Conservation (phyloP, 2,113 vertebrate genomes). For the Tonatia bakeri region DNA sequence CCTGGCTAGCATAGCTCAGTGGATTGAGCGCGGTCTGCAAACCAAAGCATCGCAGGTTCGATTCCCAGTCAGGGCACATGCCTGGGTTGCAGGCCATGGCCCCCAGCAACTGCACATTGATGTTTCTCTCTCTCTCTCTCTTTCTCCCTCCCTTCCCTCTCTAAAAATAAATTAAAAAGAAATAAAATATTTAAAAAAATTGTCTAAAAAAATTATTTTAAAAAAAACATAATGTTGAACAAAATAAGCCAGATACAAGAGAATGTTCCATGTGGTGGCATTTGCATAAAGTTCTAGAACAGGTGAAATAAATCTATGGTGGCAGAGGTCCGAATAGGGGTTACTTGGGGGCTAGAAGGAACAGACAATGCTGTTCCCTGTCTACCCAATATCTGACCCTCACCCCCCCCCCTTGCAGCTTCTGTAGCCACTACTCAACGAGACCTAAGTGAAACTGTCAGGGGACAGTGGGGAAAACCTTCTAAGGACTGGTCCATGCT, state of each 20-base stretch:
- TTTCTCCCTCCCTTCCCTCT: no score
- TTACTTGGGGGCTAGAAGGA: not conserved
- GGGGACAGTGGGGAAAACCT: not conserved
- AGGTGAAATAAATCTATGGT: not conserved
- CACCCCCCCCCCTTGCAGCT: not conserved
- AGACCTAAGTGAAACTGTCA: not conserved
- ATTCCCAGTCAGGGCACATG: no score
- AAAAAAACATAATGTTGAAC: not conserved
- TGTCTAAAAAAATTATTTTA: no score
- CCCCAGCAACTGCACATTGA: no score
- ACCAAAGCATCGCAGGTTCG: no score
- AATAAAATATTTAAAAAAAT: no score
- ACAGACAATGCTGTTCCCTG: not conserved
- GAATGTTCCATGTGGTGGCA: not conserved
- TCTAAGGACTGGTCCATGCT: not conserved
- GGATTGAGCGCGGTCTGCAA: no score
- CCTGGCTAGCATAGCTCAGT: no score
- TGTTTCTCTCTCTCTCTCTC: no score
- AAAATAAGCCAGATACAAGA: constrained; percentile 12
- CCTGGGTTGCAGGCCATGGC: no score
- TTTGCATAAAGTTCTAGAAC: constrained; percentile 36
- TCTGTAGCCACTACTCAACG: not conserved
- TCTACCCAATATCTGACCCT: not conserved
- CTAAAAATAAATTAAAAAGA: no score
- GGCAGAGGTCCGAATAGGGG: not conserved